Conservation (phyloP, 2,113 vertebrate species). For the Nyctereutes procyonoides region DNA sequence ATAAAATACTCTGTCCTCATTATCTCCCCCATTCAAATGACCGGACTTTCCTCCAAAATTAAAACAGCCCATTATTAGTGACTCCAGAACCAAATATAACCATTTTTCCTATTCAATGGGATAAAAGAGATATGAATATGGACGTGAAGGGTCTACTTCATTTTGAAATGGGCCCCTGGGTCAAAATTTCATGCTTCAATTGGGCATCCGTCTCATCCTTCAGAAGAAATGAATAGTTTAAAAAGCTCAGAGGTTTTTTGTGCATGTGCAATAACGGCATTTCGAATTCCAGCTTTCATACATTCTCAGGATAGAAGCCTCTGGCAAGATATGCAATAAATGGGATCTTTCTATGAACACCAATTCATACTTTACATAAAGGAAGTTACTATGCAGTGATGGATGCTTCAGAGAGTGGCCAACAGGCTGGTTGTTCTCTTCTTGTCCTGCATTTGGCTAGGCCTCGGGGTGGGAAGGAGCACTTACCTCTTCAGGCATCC, state of each 20-base stretch:
- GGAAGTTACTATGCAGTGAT: constrained; percentile 61
- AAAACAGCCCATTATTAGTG: constrained; percentile 12
- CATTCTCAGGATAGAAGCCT: constrained; percentile 51
- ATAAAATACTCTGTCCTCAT: background rate
- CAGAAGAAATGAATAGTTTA: constrained; percentile 48
- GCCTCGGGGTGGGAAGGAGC: background rate
- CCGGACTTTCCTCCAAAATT: background rate
- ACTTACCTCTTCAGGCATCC: background rate
- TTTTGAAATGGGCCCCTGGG: constrained; percentile 43
- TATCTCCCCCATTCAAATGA: background rate
- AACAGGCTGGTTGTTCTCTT: constrained; percentile 44
- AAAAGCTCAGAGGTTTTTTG: constrained; percentile 48
- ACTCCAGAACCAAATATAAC: constrained; percentile 36
- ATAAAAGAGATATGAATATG: constrained; percentile 33
- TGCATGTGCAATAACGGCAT: constrained; percentile 38
- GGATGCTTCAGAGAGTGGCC: constrained; percentile 56
- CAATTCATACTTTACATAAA: constrained; percentile 70
- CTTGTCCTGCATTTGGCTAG: background rate
- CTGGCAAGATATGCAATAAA: constrained; percentile 57
- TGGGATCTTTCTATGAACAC: constrained; percentile 67
- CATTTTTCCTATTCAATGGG: background rate
- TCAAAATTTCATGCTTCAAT: constrained; percentile 57
- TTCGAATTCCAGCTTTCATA: constrained; percentile 60
- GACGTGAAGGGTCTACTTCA: constrained; percentile 34
- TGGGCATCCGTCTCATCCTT: constrained; percentile 35